Evolutionary conservation across 2,797 vertebrate species (phyloP).

Genomic region (Spinus pinus): DNA sequence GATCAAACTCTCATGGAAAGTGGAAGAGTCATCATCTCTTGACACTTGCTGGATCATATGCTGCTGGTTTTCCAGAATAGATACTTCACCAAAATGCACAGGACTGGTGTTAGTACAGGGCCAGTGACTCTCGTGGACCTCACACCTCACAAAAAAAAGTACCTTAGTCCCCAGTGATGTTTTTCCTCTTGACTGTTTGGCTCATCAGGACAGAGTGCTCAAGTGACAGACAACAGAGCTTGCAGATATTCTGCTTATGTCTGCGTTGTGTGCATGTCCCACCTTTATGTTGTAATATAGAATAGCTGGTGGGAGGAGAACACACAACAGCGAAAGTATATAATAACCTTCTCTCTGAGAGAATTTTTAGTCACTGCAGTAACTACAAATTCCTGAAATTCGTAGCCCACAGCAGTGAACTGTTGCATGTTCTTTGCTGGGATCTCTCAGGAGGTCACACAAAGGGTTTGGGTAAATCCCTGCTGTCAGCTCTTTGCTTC

Average conservation of each 20-base stretch:
- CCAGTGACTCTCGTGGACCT: rapidly evolving
- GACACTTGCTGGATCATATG: not conserved
- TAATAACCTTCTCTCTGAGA: not conserved
- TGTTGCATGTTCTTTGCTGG: not conserved
- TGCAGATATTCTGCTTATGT: not conserved
- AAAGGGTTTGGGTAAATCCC: not conserved
- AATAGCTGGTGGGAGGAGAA: not conserved
- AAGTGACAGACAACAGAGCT: not conserved
- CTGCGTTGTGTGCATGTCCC: not conserved
- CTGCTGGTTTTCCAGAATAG: not conserved
- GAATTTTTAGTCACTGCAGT: not conserved
- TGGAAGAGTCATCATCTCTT: not conserved
- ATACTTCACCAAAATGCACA: not conserved
- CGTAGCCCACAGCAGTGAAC: not conserved
- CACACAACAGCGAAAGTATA: not conserved
- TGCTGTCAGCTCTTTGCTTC: slow-evolving; percentile 50
- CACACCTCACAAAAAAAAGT: not conserved
- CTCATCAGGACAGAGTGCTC: not conserved
- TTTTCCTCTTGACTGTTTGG: not conserved
- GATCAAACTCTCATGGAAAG: not conserved
- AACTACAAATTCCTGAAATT: not conserved
- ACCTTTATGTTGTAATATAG: not conserved
- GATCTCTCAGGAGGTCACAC: slow-evolving; percentile 5
- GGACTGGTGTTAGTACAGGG: not conserved
- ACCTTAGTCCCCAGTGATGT: not conserved